Evolutionary conservation across 2,113 vertebrate genomes (phyloP).

Genomic region (Hystrix cristata): DNA sequence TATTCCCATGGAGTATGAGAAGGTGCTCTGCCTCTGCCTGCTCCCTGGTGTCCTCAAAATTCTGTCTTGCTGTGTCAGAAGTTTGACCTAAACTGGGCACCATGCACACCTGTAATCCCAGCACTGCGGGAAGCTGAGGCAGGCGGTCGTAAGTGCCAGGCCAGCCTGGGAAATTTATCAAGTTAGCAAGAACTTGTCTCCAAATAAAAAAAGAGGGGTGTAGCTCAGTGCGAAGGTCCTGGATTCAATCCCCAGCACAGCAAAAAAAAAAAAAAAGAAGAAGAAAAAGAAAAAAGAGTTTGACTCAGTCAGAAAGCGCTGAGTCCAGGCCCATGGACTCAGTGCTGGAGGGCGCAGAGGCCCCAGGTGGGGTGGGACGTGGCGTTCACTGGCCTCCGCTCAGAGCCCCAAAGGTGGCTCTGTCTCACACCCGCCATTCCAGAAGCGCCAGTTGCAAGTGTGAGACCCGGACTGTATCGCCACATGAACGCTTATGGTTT

Average conservation of each 20-base stretch:
- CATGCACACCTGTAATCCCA: background rate
- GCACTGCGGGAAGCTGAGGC: background rate
- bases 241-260: too few species aligned
- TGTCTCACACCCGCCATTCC: background rate
- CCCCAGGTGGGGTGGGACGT: fast-evolving
- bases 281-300: background rate
- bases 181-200: background rate
- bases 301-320: background rate
- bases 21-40: background rate
- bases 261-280: too few species aligned
- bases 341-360: background rate
- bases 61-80: background rate
- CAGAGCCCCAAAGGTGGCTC: background rate
- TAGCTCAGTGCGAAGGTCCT: background rate
- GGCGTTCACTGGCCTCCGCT: background rate
- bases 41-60: background rate
- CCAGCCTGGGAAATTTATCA: background rate
- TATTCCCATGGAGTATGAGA: background rate
- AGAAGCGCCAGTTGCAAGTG: background rate
- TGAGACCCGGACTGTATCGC: background rate
- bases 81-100: background rate
- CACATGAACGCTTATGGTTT: background rate
- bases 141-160: background rate
- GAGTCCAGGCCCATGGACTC: background rate
- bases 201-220: background rate